Conservation (phyloP, 1,140 invertebrate species). For the Cydia pomonella region DNA sequence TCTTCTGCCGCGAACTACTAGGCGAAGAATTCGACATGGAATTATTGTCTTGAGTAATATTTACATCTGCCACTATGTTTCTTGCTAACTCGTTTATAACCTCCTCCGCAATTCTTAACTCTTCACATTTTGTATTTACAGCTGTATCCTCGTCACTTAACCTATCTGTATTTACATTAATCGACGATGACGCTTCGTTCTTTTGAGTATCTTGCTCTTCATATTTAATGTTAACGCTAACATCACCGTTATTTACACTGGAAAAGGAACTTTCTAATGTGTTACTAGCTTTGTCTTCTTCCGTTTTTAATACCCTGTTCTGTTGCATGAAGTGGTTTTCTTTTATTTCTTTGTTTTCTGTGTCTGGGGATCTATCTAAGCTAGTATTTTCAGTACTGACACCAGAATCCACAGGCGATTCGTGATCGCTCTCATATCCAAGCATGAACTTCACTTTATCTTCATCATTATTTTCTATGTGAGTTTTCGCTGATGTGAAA, state of each 20-base stretch:
- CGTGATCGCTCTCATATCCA: slow-evolving; percentile 77
- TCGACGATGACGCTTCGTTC: slow-evolving; percentile 70
- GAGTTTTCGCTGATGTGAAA: slow-evolving; percentile 63
- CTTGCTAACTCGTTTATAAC: slow-evolving; percentile 63
- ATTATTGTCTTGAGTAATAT: slow-evolving; percentile 54
- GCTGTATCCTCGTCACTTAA: slow-evolving; percentile 55
- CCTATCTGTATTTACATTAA: slow-evolving; percentile 61
- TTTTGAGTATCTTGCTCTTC: slow-evolving; percentile 61
- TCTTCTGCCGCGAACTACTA: slow-evolving; percentile 54
- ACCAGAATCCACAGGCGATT: slow-evolving; percentile 84
- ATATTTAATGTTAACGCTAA: slow-evolving; percentile 70
- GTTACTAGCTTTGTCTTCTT: slow-evolving; percentile 57
- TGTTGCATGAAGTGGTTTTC: slow-evolving; percentile 71
- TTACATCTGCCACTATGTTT: slow-evolving; percentile 58
- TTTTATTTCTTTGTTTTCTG: slow-evolving; percentile 69
- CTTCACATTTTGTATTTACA: slow-evolving; percentile 8
- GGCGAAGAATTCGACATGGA: slow-evolving; percentile 49
- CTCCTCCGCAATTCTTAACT: slow-evolving; percentile 54
- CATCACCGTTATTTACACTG: slow-evolving; percentile 52
- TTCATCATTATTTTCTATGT: slow-evolving; percentile 51
- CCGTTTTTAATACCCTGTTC: slow-evolving; percentile 69
- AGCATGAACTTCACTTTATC: slow-evolving; percentile 80
- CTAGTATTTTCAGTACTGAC: slow-evolving; percentile 88
- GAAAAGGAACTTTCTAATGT: slow-evolving; percentile 70
- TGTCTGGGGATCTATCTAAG: slow-evolving; percentile 82